A percentile compares a stretch with the other conserved stretches of the same genome.
phyloP scores from a whole-genome alignment of 1,140 invertebrate genomes.

The Vanessa tameamea region DNA sequence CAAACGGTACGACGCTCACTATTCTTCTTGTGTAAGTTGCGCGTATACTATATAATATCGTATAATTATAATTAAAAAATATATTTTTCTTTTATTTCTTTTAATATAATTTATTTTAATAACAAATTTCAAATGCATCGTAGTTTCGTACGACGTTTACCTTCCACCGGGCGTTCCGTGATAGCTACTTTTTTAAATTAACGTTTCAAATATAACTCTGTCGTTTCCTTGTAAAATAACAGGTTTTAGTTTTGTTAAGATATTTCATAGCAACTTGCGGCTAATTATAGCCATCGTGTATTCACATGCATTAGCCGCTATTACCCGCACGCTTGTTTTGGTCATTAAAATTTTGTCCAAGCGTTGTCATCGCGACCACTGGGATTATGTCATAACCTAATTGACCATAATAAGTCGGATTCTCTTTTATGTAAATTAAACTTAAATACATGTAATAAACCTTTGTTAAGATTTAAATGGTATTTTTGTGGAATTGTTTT shows the following conservation, averaged over 20 bases:
- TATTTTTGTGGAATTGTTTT: neutral
- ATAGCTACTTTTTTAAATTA: too few species aligned
- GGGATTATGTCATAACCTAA: conserved; percentile 33
- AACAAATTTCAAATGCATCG: too few species aligned
- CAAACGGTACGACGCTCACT: too few species aligned
- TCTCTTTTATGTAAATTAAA: conserved; percentile 34
- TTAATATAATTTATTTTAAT: too few species aligned
- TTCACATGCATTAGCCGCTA: conserved; percentile 21
- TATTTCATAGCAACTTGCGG: conserved; percentile 7
- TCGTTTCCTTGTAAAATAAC: too few species aligned
- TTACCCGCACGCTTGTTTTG: conserved; percentile 34
- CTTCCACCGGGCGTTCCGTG: too few species aligned
- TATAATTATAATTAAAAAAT: too few species aligned
- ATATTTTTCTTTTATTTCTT: too few species aligned
- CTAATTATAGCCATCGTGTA: conserved; percentile 15
- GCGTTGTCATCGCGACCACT: conserved; percentile 43
- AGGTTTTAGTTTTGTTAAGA: neutral
- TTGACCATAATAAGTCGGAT: conserved; percentile 44
- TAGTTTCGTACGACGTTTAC: too few species aligned
- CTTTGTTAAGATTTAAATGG: conserved; percentile 23
- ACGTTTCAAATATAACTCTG: too few species aligned
- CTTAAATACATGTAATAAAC: conserved; percentile 22
- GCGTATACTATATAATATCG: too few species aligned
- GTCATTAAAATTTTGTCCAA: conserved; percentile 54
- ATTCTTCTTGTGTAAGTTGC: too few species aligned